Conservation (phyloP, 2,888 invertebrate species). For the Trichacis sp. region DNA sequence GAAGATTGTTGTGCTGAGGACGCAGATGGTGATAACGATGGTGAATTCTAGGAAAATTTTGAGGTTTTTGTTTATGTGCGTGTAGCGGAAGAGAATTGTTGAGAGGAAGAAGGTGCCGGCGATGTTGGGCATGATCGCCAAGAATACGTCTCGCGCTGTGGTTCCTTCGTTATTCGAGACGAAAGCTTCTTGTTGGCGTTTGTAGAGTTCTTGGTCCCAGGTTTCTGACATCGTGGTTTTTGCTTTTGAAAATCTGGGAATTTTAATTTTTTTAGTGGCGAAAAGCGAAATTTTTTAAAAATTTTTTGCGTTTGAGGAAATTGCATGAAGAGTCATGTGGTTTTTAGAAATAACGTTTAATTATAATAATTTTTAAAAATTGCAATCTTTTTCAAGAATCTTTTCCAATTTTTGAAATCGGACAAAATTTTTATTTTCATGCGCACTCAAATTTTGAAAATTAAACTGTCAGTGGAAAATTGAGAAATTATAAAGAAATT, state of each 20-base stretch:
- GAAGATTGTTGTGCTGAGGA: conserved; percentile 61
- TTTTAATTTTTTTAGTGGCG: no score
- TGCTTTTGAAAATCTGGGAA: background rate
- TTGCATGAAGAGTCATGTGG: no score
- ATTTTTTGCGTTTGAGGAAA: no score
- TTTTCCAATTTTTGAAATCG: no score
- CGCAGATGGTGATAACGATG: conserved; percentile 55
- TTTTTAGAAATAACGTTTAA: no score
- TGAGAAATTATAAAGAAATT: no score
- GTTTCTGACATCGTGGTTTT: conserved; percentile 38
- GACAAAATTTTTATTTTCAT: no score
- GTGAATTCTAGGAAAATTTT: conserved; percentile 59
- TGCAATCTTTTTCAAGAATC: no score
- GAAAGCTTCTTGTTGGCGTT: conserved; percentile 59
- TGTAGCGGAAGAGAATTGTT: conserved; percentile 47
- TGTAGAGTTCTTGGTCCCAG: conserved; percentile 52
- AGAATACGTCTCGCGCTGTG: conserved; percentile 54
- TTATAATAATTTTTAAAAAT: no score
- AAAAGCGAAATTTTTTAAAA: no score
- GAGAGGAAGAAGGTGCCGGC: conserved; percentile 53
- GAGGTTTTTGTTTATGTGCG: conserved; percentile 43
- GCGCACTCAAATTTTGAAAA: no score
- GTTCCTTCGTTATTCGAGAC: conserved; percentile 63
- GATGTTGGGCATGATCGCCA: conserved; percentile 55
- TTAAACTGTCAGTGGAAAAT: no score